Conservation (phyloP, 2,888 invertebrate species). For the Schrankia costaestrigalis region DNA sequence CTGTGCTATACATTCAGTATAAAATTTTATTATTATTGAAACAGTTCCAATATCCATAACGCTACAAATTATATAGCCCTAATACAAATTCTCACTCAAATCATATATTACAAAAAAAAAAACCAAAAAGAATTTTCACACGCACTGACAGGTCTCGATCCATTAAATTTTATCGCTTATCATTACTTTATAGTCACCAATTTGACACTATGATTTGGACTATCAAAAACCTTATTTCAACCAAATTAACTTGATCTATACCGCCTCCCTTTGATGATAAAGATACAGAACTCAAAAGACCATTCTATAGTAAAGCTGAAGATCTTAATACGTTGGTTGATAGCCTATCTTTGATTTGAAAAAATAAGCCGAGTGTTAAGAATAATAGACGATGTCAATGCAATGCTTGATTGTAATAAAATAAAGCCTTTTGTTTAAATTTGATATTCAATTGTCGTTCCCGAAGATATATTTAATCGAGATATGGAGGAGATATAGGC, state of each 20-base stretch:
- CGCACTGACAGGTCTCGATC: conserved; percentile 22
- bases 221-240: conserved; percentile 25
- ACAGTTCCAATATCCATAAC: no score
- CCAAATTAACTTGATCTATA: conserved; percentile 11
- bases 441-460: conserved; percentile 30
- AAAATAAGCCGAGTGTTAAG: conserved; percentile 41
- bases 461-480: conserved; percentile 25
- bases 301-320: neutral
- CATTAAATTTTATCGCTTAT: conserved; percentile 45
- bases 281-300: neutral
- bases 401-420: conserved; percentile 40
- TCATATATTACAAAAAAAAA: no score
- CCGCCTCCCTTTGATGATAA: neutral
- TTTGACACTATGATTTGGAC: conserved; percentile 43
- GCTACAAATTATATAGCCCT: no score
- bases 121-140: conserved; percentile 34
- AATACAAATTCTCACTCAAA: no score
- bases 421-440: conserved; percentile 42
- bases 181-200: conserved; percentile 47
- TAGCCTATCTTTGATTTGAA: conserved; percentile 39
- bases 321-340: conserved; percentile 11
- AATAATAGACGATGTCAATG: conserved; percentile 51
- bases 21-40: no score
- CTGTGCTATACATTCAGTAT: no score
- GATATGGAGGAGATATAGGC: conserved; percentile 11